Percentiles rank a stretch among this genome's conserved stretches.
phyloP scores from a whole-genome alignment of 2,113 vertebrate genomes.

The Pachyramphus minor region DNA sequence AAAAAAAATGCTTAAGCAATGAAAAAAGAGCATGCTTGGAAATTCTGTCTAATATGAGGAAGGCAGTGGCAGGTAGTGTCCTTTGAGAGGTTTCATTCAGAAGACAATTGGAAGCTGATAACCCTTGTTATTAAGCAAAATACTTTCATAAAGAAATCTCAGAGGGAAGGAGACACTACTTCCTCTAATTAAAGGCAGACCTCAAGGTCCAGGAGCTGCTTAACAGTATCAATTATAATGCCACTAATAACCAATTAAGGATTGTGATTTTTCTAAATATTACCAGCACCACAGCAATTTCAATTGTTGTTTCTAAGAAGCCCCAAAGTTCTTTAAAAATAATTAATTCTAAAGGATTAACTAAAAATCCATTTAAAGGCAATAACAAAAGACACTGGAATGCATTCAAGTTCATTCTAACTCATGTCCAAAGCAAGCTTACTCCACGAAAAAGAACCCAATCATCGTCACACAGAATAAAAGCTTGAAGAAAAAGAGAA shows the following conservation, averaged over 20 bases:
- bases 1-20: neutral
- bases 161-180: neutral
- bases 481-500: neutral
- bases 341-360: conserved; percentile 39
- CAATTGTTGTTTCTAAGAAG: neutral
- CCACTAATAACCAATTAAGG: conserved; percentile 28
- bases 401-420: neutral
- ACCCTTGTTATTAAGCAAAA: conserved; percentile 10
- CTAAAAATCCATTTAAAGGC: neutral
- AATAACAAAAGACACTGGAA: neutral
- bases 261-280: conserved; percentile 11
- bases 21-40: neutral
- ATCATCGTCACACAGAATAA: neutral
- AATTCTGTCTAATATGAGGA: neutral
- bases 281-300: neutral
- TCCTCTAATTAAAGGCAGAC: conserved; percentile 18
- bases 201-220: conserved; percentile 12
- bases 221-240: conserved; percentile 22
- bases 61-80: neutral
- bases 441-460: neutral
- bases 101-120: conserved; percentile 11
- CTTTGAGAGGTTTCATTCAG: conserved; percentile 5
- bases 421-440: neutral
- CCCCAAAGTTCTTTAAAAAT: neutral
- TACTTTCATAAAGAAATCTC: conserved; percentile 2